Conservation (phyloP, 2,888 invertebrate species). For the Lobophora halterata region DNA sequence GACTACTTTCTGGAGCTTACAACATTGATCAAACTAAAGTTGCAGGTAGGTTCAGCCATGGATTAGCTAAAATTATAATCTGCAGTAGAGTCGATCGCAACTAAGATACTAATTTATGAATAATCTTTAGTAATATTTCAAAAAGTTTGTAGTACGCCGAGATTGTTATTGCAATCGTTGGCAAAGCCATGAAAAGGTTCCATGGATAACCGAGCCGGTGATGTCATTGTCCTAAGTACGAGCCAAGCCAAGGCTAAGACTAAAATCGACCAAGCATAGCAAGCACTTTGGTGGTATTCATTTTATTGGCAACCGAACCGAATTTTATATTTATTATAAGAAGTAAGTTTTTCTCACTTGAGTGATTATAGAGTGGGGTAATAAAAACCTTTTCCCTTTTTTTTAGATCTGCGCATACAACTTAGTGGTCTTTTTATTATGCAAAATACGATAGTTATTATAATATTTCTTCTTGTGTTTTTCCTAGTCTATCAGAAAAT, state of each 20-base stretch:
- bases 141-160: slow-evolving; percentile 5
- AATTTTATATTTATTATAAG: slow-evolving; percentile 2
- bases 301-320: slow-evolving; percentile 12
- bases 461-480: neutral
- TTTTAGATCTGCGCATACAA: too few relatives aligned
- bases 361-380: too few relatives aligned
- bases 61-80: too few relatives aligned
- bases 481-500: slow-evolving; percentile 10
- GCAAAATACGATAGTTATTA: neutral
- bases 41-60: too few relatives aligned
- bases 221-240: slow-evolving; percentile 50
- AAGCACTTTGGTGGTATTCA: slow-evolving; percentile 12
- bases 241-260: slow-evolving; percentile 24
- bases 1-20: too few relatives aligned
- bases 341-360: too few relatives aligned
- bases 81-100: too few relatives aligned
- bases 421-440: slow-evolving; percentile 4
- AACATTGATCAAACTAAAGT: too few relatives aligned
- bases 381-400: too few relatives aligned
- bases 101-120: too few relatives aligned
- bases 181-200: slow-evolving; percentile 31
- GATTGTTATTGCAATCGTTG: slow-evolving; percentile 12
- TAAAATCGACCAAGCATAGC: slow-evolving; percentile 15
- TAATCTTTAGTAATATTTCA: too few relatives aligned
- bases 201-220: slow-evolving; percentile 34